Base-by-base conservation (phyloP, 2,888 invertebrate genomes). In the Leptopterna dolabrata region DNA sequence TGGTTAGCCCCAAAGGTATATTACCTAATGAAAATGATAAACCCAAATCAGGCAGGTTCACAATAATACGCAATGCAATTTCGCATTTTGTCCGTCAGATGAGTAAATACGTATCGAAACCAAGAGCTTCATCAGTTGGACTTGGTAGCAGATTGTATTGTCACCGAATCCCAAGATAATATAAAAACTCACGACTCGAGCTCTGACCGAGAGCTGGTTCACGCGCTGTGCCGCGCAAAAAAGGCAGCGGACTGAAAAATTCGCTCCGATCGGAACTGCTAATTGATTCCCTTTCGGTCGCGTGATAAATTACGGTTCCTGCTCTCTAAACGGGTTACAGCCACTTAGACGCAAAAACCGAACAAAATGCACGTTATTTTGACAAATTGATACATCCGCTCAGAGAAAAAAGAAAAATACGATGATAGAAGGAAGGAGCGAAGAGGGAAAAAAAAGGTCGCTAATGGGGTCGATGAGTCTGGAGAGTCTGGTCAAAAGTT, bases 341-440 rank as follows among this genome's bases (percentile, higher is more conserved):
- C 73, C 73, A 73, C 73, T 73, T 73, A 73, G 36, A 30, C 4
- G 24, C 36, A 73, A 73, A 73, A 73, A 73, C 41, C 9, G 41
- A 73, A 73, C 41, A 36, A 41, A 73, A 73, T 7, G 30, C 36
- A 73, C 30, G 30, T 73, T 41, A 73, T 73, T 73, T 73, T 41
- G 73, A 73, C 73, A 73, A 73, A 73, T 73, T 73, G 73, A 73
- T 73, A 73, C 29, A 63, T 73, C 36, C 30, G 36, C 6, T 16
- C 16, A 6, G 29, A 71, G 36, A 29, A 71, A 73, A 73, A 36
- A 36, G 19, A 73, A 41, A 73, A 29, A 51, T 14, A 16, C 45
- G 45, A 9, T n/a, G 24, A 24, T 19, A 24, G 9, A 55, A 55
- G 24, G n/a, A 55, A 55, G 2, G 55, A 19, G 7, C 19, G 55